Percentiles rank a stretch among this genome's conserved stretches.
Conservation (phyloP, 2,113 vertebrate genomes). For the Cygnus atratus region DNA sequence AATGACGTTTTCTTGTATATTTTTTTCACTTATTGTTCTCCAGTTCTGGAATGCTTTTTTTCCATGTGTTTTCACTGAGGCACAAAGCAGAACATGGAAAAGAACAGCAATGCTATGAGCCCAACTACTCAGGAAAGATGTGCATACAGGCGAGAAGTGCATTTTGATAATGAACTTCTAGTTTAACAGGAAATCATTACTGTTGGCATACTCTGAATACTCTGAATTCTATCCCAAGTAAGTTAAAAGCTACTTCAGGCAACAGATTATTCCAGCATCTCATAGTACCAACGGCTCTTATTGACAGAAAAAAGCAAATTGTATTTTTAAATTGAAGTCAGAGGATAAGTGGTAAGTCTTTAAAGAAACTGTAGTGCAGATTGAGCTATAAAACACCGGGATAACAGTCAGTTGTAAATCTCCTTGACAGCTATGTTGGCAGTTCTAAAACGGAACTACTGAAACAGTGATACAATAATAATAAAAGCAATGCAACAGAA, state of each 20-base stretch:
- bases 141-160: background rate
- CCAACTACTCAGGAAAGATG: background rate
- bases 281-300: background rate
- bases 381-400: slow-evolving; percentile 62
- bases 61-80: background rate
- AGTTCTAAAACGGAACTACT: slow-evolving; percentile 75
- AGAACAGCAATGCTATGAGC: background rate
- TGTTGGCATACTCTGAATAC: background rate
- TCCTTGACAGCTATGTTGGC: slow-evolving; percentile 69
- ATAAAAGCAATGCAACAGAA: slow-evolving; percentile 70
- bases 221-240: background rate
- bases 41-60: background rate
- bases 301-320: slow-evolving; percentile 16
- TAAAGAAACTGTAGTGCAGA: slow-evolving; percentile 65
- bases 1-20: background rate
- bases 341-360: slow-evolving; percentile 65
- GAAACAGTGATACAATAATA: slow-evolving; percentile 75
- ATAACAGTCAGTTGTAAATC: slow-evolving; percentile 60
- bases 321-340: slow-evolving; percentile 73
- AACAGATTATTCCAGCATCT: background rate
- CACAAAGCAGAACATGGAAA: background rate
- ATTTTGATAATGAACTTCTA: background rate
- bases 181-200: background rate
- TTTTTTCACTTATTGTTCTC: background rate
- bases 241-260: background rate